Evolutionary conservation across 2,888 invertebrate genomes (phyloP).

Genomic region (Oasisia sp.): DNA sequence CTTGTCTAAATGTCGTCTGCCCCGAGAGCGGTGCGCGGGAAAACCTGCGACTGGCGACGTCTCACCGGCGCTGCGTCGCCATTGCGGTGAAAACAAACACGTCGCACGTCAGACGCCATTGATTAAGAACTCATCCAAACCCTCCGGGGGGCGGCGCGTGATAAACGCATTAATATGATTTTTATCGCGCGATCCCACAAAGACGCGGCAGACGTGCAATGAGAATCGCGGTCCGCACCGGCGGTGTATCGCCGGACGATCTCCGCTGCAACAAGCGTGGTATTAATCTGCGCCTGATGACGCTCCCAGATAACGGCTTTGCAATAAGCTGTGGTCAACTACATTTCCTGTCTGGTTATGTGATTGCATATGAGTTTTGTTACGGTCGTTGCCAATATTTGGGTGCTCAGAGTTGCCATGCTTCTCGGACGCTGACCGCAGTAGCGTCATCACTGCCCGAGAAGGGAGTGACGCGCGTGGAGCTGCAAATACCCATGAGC

Average conservation of each 20-base stretch:
- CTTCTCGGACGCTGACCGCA: neutral
- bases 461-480: neutral
- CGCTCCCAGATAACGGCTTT: neutral
- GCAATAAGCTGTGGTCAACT: constrained; percentile 1
- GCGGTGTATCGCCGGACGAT: neutral
- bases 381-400: neutral
- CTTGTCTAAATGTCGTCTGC: constrained; percentile 12
- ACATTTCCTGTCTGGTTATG: neutral
- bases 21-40: neutral
- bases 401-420: neutral
- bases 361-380: neutral
- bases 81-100: neutral
- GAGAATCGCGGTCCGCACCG: neutral
- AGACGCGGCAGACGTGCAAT: neutral
- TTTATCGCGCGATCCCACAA: constrained; percentile 13
- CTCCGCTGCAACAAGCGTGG: neutral
- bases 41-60: neutral
- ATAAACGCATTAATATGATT: constrained; percentile 13
- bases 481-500: neutral
- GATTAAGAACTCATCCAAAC: constrained; percentile 9
- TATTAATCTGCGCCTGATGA: neutral
- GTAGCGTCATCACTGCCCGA: neutral
- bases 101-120: neutral
- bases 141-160: neutral
- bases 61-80: neutral